Evolutionary conservation across 2,797 vertebrate genomes (phyloP).

Genomic region (Nothura maculosa): DNA sequence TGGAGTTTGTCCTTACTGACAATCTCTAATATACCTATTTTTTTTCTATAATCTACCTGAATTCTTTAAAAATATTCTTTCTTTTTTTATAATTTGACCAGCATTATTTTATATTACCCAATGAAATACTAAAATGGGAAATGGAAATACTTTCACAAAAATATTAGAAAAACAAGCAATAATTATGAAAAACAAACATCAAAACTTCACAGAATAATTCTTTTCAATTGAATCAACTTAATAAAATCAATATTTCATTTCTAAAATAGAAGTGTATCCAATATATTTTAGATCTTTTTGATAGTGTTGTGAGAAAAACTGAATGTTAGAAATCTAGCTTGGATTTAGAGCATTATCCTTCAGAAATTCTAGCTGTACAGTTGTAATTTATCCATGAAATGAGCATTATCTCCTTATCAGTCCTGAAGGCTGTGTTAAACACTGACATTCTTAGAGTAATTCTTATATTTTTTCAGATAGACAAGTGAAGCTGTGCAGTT

Average conservation of each 20-base stretch:
- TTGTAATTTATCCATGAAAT: not conserved
- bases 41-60: not conserved
- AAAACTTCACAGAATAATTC: not conserved
- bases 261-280: rapidly evolving
- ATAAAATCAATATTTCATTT: not conserved
- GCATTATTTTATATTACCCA: not conserved
- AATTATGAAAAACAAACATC: not conserved
- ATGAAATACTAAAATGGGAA: not conserved
- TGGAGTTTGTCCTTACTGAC: not conserved
- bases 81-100: not conserved
- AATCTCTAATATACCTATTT: not conserved
- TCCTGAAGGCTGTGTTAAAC: not conserved
- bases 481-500: rapidly evolving
- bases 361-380: not conserved
- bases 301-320: not conserved
- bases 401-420: not conserved
- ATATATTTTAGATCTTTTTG: not conserved
- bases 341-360: not conserved
- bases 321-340: not conserved
- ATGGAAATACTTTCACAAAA: not conserved
- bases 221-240: not conserved
- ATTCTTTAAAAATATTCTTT: not conserved
- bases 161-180: rapidly evolving
- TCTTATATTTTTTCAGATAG: not conserved
- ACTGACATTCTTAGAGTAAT: not conserved